Base-by-base conservation (phyloP, 2,888 invertebrate species). In the Ornithoptera alexandrae region DNA sequence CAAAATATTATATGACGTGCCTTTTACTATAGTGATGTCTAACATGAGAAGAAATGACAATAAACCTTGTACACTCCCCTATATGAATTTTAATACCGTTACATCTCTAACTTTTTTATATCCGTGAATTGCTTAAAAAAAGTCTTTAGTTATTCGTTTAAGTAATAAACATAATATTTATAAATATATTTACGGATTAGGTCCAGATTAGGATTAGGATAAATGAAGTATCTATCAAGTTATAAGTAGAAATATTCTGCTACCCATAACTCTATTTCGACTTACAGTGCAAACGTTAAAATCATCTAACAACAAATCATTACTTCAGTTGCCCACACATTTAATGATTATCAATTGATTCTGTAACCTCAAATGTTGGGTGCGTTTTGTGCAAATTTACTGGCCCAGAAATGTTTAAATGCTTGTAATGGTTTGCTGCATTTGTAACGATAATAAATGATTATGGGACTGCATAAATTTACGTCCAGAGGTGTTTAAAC, bases 401-500 rank as follows among this genome's bases (percentile, higher is more conserved):
- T 70, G 62, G 58, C 62, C 58, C 58, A 70, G 66, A 70, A 66
- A 66, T 24, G 59, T 62, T 66, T 50, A 53, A 62, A 50, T 36
- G 10, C 30, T 15, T 18, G 36, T 20, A 66, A 30, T 62, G 58
- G 22, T 53, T 53, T 46, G 58, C 62, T 69, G 65, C n/a, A 62
- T 69, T 65, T 20, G 39, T 70, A 62, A 66, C 69, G 39, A 58
- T 69, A 58, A 62, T 70, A 66, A 66, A 70, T 70, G 62, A 62
- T 70, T 39, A 62, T 22, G 50, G 20, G 36, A 22, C 56, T 22
- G 69, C n/a, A 66, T 70, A 70, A 66, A 69, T 69, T 70, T 70
- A 62, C 58, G 30, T 66, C 58, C 58, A 59, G 20, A 65, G 58
- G 69, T 62, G 65, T 65, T 65, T 61, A 60, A 65, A 65, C 65